Conservation (phyloP, 2,888 invertebrate genomes). For the Leptarthrus brevirostris region DNA sequence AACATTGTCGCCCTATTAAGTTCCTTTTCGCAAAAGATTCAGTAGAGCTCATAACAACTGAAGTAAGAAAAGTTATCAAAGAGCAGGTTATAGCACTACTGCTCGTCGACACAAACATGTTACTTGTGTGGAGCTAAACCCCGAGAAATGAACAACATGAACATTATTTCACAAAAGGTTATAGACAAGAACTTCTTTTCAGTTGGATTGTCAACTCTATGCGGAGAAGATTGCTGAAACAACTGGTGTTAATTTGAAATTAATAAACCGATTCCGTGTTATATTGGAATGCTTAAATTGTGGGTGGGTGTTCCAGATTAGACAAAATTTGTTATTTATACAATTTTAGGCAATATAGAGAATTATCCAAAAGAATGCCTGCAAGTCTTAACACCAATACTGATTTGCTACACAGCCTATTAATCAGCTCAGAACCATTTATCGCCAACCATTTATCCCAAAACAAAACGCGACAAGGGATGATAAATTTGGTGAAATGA, state of each 20-base stretch:
- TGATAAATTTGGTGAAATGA: no score
- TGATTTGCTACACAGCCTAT: background rate
- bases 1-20: slow-evolving; percentile 3
- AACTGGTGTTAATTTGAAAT: background rate
- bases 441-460: no score
- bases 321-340: background rate
- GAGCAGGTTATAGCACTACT: background rate
- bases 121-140: slow-evolving; percentile 9
- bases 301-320: background rate
- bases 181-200: background rate
- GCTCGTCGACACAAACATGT: slow-evolving; percentile 1
- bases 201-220: background rate
- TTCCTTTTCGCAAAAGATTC: slow-evolving; percentile 2
- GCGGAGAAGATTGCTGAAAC: no score
- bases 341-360: background rate
- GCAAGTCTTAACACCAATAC: background rate
- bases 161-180: background rate
- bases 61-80: background rate
- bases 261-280: background rate
- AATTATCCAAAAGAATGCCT: background rate
- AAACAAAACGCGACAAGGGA: no score
- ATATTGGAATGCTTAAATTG: background rate
- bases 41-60: background rate
- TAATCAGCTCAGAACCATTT: background rate
- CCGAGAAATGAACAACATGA: background rate